Evolutionary conservation across 2,888 invertebrate genomes (phyloP), one percentile per base, ranked within the genome.

Genomic region (Abrostola tripartita): DNA sequence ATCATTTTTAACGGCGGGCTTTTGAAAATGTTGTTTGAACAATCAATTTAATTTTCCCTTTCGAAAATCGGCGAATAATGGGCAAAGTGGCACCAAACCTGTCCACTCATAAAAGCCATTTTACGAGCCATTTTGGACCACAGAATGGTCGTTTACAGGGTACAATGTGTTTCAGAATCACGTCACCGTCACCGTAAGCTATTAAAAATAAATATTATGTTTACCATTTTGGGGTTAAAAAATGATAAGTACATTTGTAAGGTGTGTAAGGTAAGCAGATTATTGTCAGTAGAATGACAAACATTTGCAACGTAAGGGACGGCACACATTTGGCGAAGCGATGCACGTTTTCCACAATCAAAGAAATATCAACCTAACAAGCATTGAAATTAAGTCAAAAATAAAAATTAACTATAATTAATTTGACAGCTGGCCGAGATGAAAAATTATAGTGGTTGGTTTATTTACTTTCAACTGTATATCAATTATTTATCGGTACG

Each of bases 41-140:
- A 85, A 89, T 89, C 89, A 88, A 88, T 90, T 88, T 88, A 89
- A 90, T 91, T 87, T n/a, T 88, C 85, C 83, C 81, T 74, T 75
- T 79, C 71, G 73, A 84, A 87, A 90, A 90, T 83, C 84, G 82
- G 66, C 79, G 81, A 88, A 84, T 89, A 91, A 90, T 90, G 89
- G 87, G 74, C 78, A 83, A 76, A 86, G 83, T 82, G 81, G 81
- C 83, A 81, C 80, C 81, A 79, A 85, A 85, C 87, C 88, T 89
- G 89, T 83, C 85, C 90, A 87, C 88, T 88, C 89, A 88, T 92
- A 92, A 92, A 91, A 87, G 86, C 83, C 85, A 86, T 91, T 92
- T 90, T 88, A 90, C 88, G 89, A 88, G 81, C 89, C 87, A 90
- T 90, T 92, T 83, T 86, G 81, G 79, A 76, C 88, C 87, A 82